These are phyloP conservation scores for Hydriomena furcata DNA, from an alignment of 2,888 invertebrate genomes.

Conservation along the genomic window DNA sequence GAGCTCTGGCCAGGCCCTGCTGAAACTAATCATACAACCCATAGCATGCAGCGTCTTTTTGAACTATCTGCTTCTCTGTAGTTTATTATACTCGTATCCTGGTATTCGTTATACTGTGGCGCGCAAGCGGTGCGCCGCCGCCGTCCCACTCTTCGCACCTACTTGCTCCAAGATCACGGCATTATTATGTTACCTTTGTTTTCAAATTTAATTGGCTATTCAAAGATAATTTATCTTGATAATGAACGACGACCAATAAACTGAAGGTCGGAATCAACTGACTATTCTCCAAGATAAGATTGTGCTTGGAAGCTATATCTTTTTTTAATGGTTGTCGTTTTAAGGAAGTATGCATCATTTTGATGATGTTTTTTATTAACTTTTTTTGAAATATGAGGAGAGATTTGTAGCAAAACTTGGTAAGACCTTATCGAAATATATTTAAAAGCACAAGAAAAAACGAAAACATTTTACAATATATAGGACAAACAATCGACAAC, in stretches of 20 bases:
- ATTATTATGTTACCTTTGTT: conserved; percentile 83
- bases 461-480: too few relatives aligned
- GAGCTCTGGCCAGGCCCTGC: too few relatives aligned
- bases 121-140: conserved; percentile 25
- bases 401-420: too few relatives aligned
- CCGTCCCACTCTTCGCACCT: conserved; percentile 24
- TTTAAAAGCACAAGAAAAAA: too few relatives aligned
- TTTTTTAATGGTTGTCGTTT: too few relatives aligned
- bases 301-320: conserved; percentile 40
- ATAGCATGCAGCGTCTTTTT: too few relatives aligned
- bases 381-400: too few relatives aligned
- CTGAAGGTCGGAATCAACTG: conserved; percentile 73
- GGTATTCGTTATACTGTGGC: conserved; percentile 4
- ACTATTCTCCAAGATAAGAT: conserved; percentile 74
- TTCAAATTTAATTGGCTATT: conserved; percentile 83
- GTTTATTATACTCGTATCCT: not conserved
- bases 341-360: too few relatives aligned
- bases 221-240: conserved; percentile 82
- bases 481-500: too few relatives aligned
- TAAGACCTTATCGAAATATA: too few relatives aligned
- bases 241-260: conserved; percentile 82
- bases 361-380: not conserved
- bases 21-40: too few relatives aligned
- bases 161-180: conserved; percentile 56
- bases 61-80: not conserved